Evolutionary conservation across 2,113 vertebrate genomes (phyloP), one percentile per base, ranked within the genome.

Genomic region (Hippocampus abdominalis): DNA sequence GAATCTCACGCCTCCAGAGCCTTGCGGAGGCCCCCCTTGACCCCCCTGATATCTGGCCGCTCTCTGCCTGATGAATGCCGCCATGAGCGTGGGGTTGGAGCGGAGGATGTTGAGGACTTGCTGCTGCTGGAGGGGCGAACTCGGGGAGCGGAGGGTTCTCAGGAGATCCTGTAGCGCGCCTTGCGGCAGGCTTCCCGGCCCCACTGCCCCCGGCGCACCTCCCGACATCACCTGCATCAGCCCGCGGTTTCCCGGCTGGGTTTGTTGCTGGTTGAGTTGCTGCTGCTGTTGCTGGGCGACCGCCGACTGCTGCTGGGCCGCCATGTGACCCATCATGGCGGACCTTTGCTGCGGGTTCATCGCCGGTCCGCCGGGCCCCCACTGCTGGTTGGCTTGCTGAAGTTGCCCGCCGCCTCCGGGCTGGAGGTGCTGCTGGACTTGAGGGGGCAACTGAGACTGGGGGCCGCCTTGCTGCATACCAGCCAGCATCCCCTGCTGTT

Each of bases 21-120:
- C 90, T 25, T 85, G 88, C 15, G 93, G 91, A 36, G 84, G 80
- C 1, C 81, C 83, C 9, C 77, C 87, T 3, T 93, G 93, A 36
- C 68, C 92, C 0, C 93, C 93, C 0, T 94, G 93, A 2, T 99
- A 98, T 81, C 95, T 93, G 82, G 96, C 95, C 0, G 85, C 95
- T 74, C 97, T 92, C 85, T 99, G 96, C 80, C 96, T 97, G 82
- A 98, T 98, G 84, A 99, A 98, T 6, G 97, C 96, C 0, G 97
- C 96, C 93, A 99, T 93, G 32, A 98, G 94, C 66, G 96, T 95
- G 36, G 97, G 97, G 80, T 98, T 98, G 86, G 96, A 95, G n/a
- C 97, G 96, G 49, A 99, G 94, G 85, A 99, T 99, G 90, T 95
- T 95, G 67, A 93, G 88, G 49, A 93, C 92, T 86, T 99, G 97